phyloP scores from a whole-genome alignment of 2,113 vertebrate genomes.

The Peromyscus leucopus region DNA sequence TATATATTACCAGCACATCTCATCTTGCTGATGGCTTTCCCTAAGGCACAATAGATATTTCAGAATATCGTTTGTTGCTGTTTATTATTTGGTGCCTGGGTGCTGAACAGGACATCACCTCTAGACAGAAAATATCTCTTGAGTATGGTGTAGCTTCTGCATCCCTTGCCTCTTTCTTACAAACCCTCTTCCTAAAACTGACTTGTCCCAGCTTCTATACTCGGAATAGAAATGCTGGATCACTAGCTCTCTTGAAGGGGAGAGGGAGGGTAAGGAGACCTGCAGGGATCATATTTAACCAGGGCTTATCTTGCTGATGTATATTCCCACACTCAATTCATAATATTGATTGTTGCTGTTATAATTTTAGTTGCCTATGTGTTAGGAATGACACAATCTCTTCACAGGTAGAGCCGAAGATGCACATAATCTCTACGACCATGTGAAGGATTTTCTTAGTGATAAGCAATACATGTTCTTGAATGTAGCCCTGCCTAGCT shows the following conservation, averaged over 20 bases:
- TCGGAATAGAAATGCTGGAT: neutral
- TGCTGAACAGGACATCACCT: no score
- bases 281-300: neutral
- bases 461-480: neutral
- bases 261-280: neutral
- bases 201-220: neutral
- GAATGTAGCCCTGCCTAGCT: neutral
- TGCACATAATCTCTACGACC: neutral
- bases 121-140: neutral
- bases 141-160: neutral
- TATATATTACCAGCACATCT: neutral
- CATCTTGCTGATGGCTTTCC: no score
- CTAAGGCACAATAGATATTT: no score
- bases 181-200: neutral
- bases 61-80: no score
- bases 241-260: neutral
- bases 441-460: neutral
- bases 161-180: neutral
- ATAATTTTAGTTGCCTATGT: neutral
- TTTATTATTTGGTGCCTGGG: no score
- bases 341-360: neutral
- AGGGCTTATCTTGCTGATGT: neutral
- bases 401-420: neutral
- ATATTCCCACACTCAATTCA: neutral
- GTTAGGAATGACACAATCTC: neutral